Conservation (phyloP, 1,140 invertebrate species). For the Diuraphis noxia region DNA sequence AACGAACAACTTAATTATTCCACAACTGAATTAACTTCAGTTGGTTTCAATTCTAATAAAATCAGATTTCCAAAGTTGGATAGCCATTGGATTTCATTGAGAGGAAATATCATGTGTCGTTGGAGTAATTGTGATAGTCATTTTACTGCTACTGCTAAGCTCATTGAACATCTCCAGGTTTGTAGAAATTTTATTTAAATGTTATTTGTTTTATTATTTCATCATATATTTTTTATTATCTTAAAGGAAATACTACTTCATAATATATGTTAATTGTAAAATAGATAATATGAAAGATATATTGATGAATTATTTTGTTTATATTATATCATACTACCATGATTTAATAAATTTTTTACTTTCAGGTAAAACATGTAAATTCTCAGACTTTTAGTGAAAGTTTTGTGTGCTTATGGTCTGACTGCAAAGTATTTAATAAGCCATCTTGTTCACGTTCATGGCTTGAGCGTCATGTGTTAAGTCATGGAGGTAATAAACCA, state of each 20-base stretch:
- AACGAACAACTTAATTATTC: conserved; percentile 35
- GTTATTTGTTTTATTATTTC: too few species aligned
- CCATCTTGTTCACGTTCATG: conserved; percentile 88
- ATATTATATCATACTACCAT: neutral
- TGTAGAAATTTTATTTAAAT: conserved; percentile 46
- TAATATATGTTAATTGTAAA: neutral
- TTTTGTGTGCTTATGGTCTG: conserved; percentile 88
- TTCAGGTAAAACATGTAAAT: conserved; percentile 79
- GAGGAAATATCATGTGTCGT: conserved; percentile 66
- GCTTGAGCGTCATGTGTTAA: conserved; percentile 89
- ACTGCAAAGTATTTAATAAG: conserved; percentile 92
- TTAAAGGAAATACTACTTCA: neutral
- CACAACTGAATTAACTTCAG: neutral
- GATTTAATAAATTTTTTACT: conserved; percentile 55
- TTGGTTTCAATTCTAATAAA: conserved; percentile 22
- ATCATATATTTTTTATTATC: too few species aligned
- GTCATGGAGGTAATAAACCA: conserved; percentile 90
- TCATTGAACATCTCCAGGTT: conserved; percentile 88
- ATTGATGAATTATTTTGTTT: neutral
- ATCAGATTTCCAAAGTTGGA: conserved; percentile 46
- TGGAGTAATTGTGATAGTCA: conserved; percentile 83
- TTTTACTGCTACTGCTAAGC: conserved; percentile 75
- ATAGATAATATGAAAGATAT: neutral
- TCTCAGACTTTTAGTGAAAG: conserved; percentile 78
- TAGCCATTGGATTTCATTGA: conserved; percentile 44